Conservation (phyloP, 2,113 vertebrate species). For the Eira barbara region DNA sequence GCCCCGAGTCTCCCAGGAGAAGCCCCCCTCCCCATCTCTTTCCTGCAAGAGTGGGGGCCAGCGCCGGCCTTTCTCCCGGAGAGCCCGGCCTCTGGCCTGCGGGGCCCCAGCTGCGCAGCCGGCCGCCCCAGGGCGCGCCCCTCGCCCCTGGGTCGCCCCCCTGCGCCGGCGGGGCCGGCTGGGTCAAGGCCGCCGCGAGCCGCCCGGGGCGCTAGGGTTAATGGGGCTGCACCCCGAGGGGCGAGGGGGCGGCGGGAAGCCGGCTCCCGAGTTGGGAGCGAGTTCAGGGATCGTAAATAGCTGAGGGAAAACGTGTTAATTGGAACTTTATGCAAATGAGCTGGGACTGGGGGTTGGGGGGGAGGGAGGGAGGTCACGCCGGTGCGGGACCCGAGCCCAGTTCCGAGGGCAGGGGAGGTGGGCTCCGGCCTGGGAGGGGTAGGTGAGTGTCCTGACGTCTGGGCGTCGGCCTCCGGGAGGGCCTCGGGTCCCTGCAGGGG, state of each 20-base stretch:
- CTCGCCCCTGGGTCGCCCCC: accelerated
- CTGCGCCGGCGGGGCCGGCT: background rate
- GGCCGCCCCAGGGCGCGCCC: background rate
- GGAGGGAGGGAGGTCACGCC: background rate
- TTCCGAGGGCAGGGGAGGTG: background rate
- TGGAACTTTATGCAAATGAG: conserved; percentile 65
- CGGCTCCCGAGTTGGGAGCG: background rate
- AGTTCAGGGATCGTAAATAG: conserved; percentile 46
- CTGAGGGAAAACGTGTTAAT: conserved; percentile 59
- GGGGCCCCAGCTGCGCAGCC: background rate
- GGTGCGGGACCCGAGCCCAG: background rate
- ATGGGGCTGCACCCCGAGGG: background rate
- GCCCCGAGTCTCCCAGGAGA: conserved; percentile 74
- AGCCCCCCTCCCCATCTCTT: conserved; percentile 53
- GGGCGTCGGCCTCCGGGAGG: background rate
- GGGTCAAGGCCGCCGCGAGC: background rate
- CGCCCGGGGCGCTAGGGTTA: conserved; percentile 12
- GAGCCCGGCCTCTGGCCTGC: background rate
- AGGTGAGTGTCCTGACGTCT: accelerated
- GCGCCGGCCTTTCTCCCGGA: background rate
- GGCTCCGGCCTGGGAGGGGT: background rate
- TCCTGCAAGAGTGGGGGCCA: background rate
- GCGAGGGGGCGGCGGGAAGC: conserved; percentile 2
- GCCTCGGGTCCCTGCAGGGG: background rate
- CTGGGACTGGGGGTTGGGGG: background rate